Conservation (phyloP, 2,888 invertebrate genomes). For the Hipparchia sbordonii region DNA sequence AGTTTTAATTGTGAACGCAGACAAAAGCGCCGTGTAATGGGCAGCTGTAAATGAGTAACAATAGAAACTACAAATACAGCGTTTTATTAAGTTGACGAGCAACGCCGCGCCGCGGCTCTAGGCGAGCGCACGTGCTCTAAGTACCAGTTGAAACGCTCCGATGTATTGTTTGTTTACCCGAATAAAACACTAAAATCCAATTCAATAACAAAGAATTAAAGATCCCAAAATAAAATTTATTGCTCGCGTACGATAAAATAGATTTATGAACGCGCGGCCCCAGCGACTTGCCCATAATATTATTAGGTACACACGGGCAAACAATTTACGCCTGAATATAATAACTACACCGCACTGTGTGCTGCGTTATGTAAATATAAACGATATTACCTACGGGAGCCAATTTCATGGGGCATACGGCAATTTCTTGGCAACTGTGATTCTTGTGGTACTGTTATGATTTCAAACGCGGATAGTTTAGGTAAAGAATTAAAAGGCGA, state of each 20-base stretch:
- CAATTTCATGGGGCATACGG: conserved; percentile 32
- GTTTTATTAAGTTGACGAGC: conserved; percentile 70
- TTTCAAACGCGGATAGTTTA: conserved; percentile 4
- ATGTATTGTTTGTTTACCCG: conserved; percentile 82
- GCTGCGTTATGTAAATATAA: conserved; percentile 44
- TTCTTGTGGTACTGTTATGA: conserved; percentile 24
- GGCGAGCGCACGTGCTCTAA: conserved; percentile 75
- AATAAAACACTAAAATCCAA: conserved; percentile 83
- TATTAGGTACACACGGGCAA: conserved; percentile 68
- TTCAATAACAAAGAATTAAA: conserved; percentile 84
- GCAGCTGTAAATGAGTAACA: conserved; percentile 48
- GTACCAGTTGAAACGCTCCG: conserved; percentile 73
- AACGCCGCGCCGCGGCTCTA: conserved; percentile 62
- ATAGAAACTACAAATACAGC: conserved; percentile 74
- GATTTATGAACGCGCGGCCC: conserved; percentile 77
- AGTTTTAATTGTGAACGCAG: conserved; percentile 79
- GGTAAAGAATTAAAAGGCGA: not conserved
- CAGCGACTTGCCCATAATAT: conserved; percentile 64
- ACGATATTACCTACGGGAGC: conserved; percentile 37
- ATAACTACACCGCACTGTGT: conserved; percentile 40
- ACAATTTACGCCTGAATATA: conserved; percentile 53
- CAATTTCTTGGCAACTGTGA: conserved; percentile 31
- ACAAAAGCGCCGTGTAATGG: conserved; percentile 71
- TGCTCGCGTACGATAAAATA: conserved; percentile 81
- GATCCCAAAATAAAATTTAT: conserved; percentile 83